Percentiles rank a stretch among this genome's conserved stretches.
Conservation (phyloP, 92 coral and sea anemone species). For the Ricordea florida region DNA sequence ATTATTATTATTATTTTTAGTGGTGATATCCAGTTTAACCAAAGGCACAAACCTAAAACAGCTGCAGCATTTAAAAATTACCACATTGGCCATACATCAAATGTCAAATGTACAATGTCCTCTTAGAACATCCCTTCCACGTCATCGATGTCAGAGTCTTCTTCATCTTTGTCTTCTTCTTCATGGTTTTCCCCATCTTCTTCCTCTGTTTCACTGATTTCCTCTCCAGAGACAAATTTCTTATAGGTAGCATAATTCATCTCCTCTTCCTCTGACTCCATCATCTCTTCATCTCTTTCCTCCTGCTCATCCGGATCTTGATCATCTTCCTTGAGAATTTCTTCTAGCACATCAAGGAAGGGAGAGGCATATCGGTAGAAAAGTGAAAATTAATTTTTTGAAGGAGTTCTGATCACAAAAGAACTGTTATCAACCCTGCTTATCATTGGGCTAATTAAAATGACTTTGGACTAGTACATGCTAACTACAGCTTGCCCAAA, state of each 20-base stretch:
- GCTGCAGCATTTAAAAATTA: no score
- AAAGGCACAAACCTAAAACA: not conserved
- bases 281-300: not conserved
- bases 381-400: not conserved
- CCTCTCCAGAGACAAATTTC: not conserved
- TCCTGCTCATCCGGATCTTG: not conserved
- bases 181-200: not conserved
- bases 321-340: not conserved
- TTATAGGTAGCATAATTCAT: not conserved
- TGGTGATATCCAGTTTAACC: not conserved
- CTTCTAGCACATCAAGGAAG: slow-evolving; percentile 27
- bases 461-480: no score
- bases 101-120: not conserved
- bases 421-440: no score
- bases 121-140: not conserved
- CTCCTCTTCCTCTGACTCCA: slow-evolving; percentile 17
- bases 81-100: no score
- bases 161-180: not conserved
- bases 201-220: not conserved
- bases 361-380: slow-evolving; percentile 24
- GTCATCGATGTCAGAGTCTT: not conserved
- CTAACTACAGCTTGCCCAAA: no score
- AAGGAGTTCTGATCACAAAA: not conserved
- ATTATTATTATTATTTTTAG: no score
- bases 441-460: no score